Conservation (phyloP, 1,140 invertebrate genomes). For the Anastrepha obliqua region DNA sequence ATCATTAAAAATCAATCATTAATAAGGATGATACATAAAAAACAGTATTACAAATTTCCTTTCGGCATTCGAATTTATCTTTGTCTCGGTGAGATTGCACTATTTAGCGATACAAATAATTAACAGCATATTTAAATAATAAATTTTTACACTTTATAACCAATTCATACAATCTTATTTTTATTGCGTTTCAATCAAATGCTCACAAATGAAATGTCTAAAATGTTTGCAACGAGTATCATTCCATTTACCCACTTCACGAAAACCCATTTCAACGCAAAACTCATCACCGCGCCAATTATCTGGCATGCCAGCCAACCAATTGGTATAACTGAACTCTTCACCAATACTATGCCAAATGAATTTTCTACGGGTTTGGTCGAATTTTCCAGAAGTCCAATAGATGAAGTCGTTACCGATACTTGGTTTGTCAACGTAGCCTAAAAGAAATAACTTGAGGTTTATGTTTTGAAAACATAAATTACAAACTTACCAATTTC, state of each 20-base stretch:
- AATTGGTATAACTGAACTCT: slow-evolving; percentile 29
- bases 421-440: neutral
- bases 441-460: neutral
- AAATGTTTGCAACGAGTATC: slow-evolving; percentile 22
- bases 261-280: slow-evolving; percentile 29
- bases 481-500: neutral
- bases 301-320: slow-evolving; percentile 2
- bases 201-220: slow-evolving; percentile 38
- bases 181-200: neutral
- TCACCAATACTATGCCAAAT: slow-evolving; percentile 15
- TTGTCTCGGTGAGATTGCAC: too few species aligned
- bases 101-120: too few species aligned
- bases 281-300: neutral
- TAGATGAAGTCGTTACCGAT: slow-evolving; percentile 24
- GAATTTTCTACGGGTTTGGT: neutral
- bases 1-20: too few species aligned
- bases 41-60: too few species aligned
- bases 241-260: slow-evolving; percentile 35
- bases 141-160: too few species aligned
- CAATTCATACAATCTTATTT: too few species aligned
- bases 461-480: neutral
- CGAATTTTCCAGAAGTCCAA: slow-evolving; percentile 12
- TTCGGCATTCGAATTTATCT: too few species aligned
- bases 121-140: too few species aligned
- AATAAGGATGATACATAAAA: too few species aligned